Evolutionary conservation across 1,140 invertebrate species (phyloP), one percentile per base, ranked within the genome.

Genomic region (Drosophila lacertosa): DNA sequence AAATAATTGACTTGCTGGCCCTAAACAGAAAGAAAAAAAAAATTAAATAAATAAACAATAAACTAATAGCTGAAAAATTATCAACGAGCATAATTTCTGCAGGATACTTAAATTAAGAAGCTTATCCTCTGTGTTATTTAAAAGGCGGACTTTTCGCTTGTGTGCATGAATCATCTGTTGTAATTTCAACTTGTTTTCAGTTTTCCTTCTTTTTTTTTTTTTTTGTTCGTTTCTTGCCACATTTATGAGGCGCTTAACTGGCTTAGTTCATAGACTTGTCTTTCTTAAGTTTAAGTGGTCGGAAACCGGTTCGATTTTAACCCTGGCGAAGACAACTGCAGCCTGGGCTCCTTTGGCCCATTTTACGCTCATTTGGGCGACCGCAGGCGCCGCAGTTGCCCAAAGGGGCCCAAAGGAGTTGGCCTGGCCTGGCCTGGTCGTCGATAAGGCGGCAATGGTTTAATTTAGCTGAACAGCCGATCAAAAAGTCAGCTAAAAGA

Each of bases 371-470:
- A 63, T 74, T 74, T 60, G 39, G 48, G 55, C 55, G 57, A 74
- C 77, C 58, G 62, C 72, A 82, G 78, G 78, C 79, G 78, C 78
- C 78, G 70, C 77, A 55, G 60, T 72, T 67, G 45, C 29, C n/a
- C n/a, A n/a, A n/a, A n/a, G n/a, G n/a, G n/a, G n/a, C n/a, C n/a
- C n/a, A n/a, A n/a, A n/a, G n/a, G n/a, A n/a, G n/a, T n/a, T n/a
- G n/a, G n/a, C n/a, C n/a, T n/a, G n/a, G n/a, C n/a, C n/a, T n/a
- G n/a, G 20, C 22, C 7, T 44, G n/a, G 24, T 65, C 40, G 53
- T 76, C 81, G 81, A 86, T 86, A 88, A 86, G 78, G 77, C 82
- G 74, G 82, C 82, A 86, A 86, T 86, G 82, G 82, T 88, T 86
- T 86, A 86, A 86, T 86, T 86, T 86, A 86, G 83, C 82, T 69